phyloP scores from a whole-genome alignment of 37 sponge, comb jelly and placozoan species.

The Theonella swinhoei region DNA sequence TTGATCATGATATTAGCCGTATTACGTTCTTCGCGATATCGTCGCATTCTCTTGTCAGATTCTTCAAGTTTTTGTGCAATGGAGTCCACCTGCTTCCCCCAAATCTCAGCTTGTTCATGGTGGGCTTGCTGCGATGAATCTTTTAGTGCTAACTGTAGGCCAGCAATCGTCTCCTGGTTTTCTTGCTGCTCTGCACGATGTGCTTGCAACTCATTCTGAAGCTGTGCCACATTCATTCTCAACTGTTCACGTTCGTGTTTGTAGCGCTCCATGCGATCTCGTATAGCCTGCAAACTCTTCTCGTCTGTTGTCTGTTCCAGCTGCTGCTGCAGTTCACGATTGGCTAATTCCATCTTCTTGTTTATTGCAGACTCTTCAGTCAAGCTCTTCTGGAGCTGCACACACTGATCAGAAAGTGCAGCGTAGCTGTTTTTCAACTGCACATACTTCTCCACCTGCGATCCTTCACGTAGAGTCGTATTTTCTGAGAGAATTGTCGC shows the following conservation, averaged over 20 bases:
- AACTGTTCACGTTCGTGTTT: constrained; percentile 46
- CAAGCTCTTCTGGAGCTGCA: neutral
- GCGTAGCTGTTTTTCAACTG: constrained; percentile 34
- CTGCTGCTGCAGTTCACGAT: constrained; percentile 37
- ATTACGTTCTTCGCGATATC: constrained; percentile 45
- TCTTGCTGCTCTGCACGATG: neutral
- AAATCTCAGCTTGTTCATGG: neutral
- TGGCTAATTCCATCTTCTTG: constrained; percentile 1
- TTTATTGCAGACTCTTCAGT: neutral
- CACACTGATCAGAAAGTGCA: neutral
- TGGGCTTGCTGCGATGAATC: neutral
- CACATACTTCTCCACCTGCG: constrained; percentile 31
- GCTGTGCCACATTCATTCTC: constrained; percentile 1
- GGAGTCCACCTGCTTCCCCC: neutral
- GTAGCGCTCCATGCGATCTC: constrained; percentile 35
- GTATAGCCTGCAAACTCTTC: constrained; percentile 21
- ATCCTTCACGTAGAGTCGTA: constrained; percentile 33
- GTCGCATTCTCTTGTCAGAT: constrained; percentile 8
- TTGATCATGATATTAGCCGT: neutral
- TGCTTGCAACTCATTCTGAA: constrained; percentile 7
- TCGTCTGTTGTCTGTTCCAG: constrained; percentile 29
- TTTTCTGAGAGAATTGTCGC: constrained; percentile 28
- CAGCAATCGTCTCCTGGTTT: neutral
- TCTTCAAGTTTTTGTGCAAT: neutral
- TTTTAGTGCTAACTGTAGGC: neutral